These are phyloP conservation scores for Todiramphus saurophagus DNA, from an alignment of 2,113 vertebrate genomes.

Conservation along the genomic window DNA sequence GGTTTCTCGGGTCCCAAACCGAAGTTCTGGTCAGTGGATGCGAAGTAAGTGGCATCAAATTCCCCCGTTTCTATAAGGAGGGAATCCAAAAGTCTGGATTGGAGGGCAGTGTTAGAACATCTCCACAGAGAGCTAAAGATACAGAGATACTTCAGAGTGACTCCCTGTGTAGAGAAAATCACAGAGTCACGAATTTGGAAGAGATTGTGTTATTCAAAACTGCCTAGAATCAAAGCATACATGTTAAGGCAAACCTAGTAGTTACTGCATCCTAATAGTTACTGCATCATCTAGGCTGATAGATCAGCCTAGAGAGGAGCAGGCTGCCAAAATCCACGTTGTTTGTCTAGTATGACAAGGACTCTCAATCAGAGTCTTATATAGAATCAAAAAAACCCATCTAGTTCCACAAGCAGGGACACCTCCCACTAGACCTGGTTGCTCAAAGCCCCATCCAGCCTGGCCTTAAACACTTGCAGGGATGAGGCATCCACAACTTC, in stretches of 20 bases:
- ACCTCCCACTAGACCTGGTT: too few species aligned
- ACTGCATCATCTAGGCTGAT: too few species aligned
- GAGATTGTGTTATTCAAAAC: neutral
- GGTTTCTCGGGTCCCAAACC: neutral
- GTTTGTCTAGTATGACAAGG: rapidly evolving
- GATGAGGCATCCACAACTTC: too few species aligned
- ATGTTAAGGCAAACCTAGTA: neutral
- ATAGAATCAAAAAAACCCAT: too few species aligned
- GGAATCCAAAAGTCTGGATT: neutral
- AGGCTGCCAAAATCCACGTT: neutral
- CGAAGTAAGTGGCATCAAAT: neutral
- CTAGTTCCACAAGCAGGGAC: too few species aligned
- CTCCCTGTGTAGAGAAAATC: neutral
- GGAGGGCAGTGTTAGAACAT: too few species aligned
- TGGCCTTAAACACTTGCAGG: too few species aligned
- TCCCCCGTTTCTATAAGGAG: rapidly evolving
- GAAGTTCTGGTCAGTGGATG: neutral
- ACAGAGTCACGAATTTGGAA: neutral
- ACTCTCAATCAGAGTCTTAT: neutral
- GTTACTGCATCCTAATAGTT: rapidly evolving
- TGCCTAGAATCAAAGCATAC: rapidly evolving
- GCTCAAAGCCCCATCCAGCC: too few species aligned
- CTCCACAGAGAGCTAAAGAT: rapidly evolving
- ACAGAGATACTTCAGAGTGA: neutral
- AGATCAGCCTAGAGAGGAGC: too few species aligned